Base-by-base conservation (phyloP, 2,888 invertebrate genomes). In the Apeira syringaria region DNA sequence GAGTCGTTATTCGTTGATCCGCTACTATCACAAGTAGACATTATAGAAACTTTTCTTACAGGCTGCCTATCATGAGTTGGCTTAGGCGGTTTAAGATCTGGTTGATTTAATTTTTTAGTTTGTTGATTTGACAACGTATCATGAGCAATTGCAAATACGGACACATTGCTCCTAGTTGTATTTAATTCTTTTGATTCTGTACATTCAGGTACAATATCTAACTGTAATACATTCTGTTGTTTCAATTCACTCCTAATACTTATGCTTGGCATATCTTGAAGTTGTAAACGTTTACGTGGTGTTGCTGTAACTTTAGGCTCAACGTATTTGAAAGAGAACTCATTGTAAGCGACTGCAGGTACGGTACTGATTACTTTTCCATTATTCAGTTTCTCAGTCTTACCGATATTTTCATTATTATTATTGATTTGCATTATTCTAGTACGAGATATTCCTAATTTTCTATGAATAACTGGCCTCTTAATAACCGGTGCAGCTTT, bases 211-310 rank as follows among this genome's bases (percentile, higher is more conserved):
- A 79, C 55, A 57, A 92, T 92, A 58, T 90, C 82, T 55, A 91
- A 69, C 17, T 85, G 77, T 41, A 91, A 74, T 43, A 91, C 88
- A 66, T 80, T 90, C 63, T 91, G 91, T 45, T 81, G 74, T 35
- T 76, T 87, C 12, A 91, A 64, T 60, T 87, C 82, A 50, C 87
- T 80, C 62, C 87, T 80, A 48, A 92, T 92, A 58, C 82, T 85
- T 46, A 92, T 83, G 38, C 82, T 74, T 31, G 91, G 91, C 84
- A 91, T 84, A 54, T 74, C 66, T 73, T 91, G 91, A 51, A 90
- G 58, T 54, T 78, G 64, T 44, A 91, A 66, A 33, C 53, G 42
- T 58, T 71, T 81, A 28, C 40, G 56, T 20, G 60, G 50, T 26
- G 15, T 47, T 25, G 38, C 18, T 29, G 53, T 63, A 31, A 47